Percentiles rank a stretch among this genome's conserved stretches.
Evolutionary conservation across 1,140 invertebrate species (phyloP).

Genomic region (Aphaenogaster rudis): DNA sequence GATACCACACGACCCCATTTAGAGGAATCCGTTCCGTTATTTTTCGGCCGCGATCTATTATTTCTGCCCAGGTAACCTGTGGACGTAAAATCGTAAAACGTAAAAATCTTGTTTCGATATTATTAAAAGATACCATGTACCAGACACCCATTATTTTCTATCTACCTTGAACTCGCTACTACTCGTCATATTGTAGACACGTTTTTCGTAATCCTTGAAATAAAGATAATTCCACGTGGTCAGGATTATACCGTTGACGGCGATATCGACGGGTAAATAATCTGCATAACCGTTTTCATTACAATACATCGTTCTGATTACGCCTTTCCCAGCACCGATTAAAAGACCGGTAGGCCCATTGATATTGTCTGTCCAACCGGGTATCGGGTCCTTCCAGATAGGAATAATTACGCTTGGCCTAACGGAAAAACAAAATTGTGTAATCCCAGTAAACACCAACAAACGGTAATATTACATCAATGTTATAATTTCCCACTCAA

Average conservation of each 20-base stretch:
- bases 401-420: slow-evolving; percentile 90
- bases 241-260: slow-evolving; percentile 90
- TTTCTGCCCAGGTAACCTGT: slow-evolving; percentile 92
- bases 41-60: slow-evolving; percentile 93
- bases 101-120: slow-evolving; percentile 12
- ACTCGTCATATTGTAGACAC: slow-evolving; percentile 91
- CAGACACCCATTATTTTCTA: not conserved
- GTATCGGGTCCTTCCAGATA: slow-evolving; percentile 93
- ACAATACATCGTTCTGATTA: slow-evolving; percentile 94
- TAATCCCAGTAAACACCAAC: not conserved
- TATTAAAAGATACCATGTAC: not conserved
- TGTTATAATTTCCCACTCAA: no score
- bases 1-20: slow-evolving; percentile 95
- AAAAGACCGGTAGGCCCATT: slow-evolving; percentile 95
- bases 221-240: slow-evolving; percentile 89
- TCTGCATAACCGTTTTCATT: slow-evolving; percentile 93
- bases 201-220: slow-evolving; percentile 82
- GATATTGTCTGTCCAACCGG: slow-evolving; percentile 98
- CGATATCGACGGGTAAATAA: slow-evolving; percentile 95
- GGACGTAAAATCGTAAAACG: slow-evolving; percentile 6
- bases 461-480: no score
- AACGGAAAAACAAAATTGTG: slow-evolving; percentile 3
- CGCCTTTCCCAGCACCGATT: slow-evolving; percentile 94
- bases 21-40: slow-evolving; percentile 92
- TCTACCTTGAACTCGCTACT: slow-evolving; percentile 92